Conservation (phyloP, 2,113 vertebrate genomes). For the Meleagris gallopavo region DNA sequence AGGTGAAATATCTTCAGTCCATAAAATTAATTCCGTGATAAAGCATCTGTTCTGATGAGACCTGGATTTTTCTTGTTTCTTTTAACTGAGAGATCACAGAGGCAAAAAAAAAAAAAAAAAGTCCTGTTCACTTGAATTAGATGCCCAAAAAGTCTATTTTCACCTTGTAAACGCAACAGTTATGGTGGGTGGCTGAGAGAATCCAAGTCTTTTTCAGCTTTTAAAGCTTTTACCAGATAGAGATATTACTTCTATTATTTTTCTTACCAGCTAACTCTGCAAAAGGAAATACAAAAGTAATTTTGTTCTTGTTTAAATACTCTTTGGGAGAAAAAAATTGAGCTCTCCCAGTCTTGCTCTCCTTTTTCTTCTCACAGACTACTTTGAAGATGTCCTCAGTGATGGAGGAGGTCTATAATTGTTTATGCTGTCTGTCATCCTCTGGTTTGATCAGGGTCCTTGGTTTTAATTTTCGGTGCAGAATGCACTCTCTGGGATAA, state of each 20-base stretch:
- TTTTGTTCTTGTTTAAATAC: background rate
- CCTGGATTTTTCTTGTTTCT: background rate
- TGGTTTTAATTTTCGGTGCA: constrained; percentile 20
- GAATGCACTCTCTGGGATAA: background rate
- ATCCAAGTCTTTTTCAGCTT: background rate
- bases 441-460: constrained; percentile 16
- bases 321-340: background rate
- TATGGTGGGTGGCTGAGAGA: background rate
- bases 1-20: constrained; percentile 59
- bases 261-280: background rate
- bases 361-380: background rate
- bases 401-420: background rate
- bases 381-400: background rate
- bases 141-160: background rate
- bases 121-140: background rate
- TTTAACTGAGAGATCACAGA: background rate
- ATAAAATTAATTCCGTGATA: constrained; percentile 48
- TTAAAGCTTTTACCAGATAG: background rate
- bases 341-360: background rate
- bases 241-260: background rate
- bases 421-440: background rate
- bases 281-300: background rate
- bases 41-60: constrained; percentile 15
- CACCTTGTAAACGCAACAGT: background rate
- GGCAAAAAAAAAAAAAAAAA: background rate